Conservation (phyloP, 2,888 invertebrate species). For the Gastracanthus pulcherrimus region DNA sequence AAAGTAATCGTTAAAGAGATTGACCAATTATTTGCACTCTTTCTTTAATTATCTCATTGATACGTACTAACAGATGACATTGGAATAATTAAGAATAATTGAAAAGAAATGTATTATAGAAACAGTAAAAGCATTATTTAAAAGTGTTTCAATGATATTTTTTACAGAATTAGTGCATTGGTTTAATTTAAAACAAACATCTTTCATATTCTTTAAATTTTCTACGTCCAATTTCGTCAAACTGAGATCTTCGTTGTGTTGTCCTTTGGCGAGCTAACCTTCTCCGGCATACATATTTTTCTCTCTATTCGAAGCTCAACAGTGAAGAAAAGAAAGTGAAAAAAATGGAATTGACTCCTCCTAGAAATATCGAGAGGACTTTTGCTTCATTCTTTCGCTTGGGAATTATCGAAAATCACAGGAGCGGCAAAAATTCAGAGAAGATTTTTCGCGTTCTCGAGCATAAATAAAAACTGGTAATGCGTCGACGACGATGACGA, state of each 20-base stretch:
- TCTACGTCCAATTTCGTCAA: too few relatives aligned
- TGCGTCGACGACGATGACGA: neutral
- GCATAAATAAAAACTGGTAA: neutral
- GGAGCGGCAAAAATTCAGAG: neutral
- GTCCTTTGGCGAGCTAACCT: slow-evolving; percentile 12
- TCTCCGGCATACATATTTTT: neutral
- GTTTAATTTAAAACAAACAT: too few relatives aligned
- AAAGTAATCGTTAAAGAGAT: too few relatives aligned
- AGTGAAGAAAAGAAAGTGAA: neutral
- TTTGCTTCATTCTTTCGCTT: neutral
- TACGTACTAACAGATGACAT: too few relatives aligned
- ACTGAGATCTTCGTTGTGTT: neutral
- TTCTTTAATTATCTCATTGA: too few relatives aligned
- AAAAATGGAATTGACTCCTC: slow-evolving; percentile 6
- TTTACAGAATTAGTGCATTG: too few relatives aligned
- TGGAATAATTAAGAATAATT: too few relatives aligned
- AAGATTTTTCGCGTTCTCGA: neutral
- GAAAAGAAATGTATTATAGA: too few relatives aligned
- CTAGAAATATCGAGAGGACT: neutral
- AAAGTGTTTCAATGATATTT: too few relatives aligned
- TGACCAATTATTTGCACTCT: too few relatives aligned
- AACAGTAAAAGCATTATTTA: too few relatives aligned
- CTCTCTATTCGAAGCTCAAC: neutral
- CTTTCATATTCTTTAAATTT: too few relatives aligned
- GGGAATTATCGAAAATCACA: neutral